Evolutionary conservation across 2,888 invertebrate genomes (phyloP).

Genomic region (Heteromurus nitidus): DNA sequence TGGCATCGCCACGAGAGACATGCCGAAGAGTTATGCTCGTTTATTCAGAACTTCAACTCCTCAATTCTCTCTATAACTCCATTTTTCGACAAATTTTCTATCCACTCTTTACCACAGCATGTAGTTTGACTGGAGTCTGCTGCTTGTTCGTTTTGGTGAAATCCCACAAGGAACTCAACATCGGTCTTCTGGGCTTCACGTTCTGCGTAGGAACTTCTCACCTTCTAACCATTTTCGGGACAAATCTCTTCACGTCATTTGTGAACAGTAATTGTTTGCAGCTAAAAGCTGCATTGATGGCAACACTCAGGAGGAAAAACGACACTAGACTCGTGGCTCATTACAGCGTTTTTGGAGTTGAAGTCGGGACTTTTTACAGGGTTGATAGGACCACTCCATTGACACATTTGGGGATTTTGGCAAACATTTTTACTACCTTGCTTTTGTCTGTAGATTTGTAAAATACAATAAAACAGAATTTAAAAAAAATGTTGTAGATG

Average conservation of each 20-base stretch:
- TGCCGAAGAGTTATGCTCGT: not conserved
- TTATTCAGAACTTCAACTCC: not conserved
- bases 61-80: not conserved
- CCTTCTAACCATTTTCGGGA: not conserved
- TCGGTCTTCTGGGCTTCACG: not conserved
- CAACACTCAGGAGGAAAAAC: too few species aligned
- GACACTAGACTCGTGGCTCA: too few species aligned
- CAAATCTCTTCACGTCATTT: not conserved
- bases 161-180: not conserved
- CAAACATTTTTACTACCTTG: too few species aligned
- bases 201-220: not conserved
- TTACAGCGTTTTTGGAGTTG: too few species aligned
- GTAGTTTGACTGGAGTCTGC: not conserved
- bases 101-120: not conserved
- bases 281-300: not conserved
- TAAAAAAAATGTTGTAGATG: too few species aligned
- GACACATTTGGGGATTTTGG: too few species aligned
- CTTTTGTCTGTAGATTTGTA: too few species aligned
- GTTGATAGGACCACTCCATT: too few species aligned
- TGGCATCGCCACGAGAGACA: too few species aligned
- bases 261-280: not conserved
- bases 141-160: not conserved
- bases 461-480: too few species aligned
- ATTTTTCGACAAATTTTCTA: not conserved
- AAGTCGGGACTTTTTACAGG: too few species aligned